Base-by-base conservation (phyloP, 2,113 vertebrate genomes). In the Leucosticte australis region DNA sequence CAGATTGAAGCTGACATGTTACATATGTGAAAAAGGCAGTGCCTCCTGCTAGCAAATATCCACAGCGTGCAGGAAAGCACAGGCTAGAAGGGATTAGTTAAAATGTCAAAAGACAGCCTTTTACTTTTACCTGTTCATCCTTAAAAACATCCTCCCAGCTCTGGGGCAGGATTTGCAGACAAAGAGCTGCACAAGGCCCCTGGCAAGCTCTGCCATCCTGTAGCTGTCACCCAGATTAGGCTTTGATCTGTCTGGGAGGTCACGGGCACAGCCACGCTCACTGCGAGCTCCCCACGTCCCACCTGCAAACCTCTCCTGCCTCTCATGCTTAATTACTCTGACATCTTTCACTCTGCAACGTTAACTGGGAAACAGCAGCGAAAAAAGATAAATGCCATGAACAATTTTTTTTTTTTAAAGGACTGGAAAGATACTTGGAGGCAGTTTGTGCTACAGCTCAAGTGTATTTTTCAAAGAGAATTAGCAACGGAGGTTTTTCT, bases 11-110 rank as follows among this genome's bases (percentile, higher is more conserved):
- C 97, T 99, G 99, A 99, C 99, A 99, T 98, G 97, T 87, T 98
- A 97, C 99, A 99, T 99, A 99, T 99, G 99, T 98, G 99, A 98
- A 99, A 99, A 99, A 99, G 99, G 96, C 98, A 99, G 98, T 98
- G 97, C 97, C 98, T 98, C 98, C 99, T 99, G 98, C 98, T 98
- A 99, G 99, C 99, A 98, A 99, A 98, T 97, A 97, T 98, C 96
- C 92, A 97, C 97, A 98, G 98, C 96, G 98, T 98, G 98, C 98
- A 99, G 98, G 94, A 99, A 98, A 98, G 96, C 98, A 98, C 98
- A 97, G 98, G 98, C 98, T 98, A 97, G 98, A 98, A 98, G 98
- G 98, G 98, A 99, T 99, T 98, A 98, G 97, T 98, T 98, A 98
- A 99, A 99, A 99, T 99, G 99, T 99, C 99, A 99, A 89, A 98